Evolutionary conservation across 2,113 vertebrate species (phyloP), one percentile per base, ranked within the genome.

Genomic region (Vicugna pacos): DNA sequence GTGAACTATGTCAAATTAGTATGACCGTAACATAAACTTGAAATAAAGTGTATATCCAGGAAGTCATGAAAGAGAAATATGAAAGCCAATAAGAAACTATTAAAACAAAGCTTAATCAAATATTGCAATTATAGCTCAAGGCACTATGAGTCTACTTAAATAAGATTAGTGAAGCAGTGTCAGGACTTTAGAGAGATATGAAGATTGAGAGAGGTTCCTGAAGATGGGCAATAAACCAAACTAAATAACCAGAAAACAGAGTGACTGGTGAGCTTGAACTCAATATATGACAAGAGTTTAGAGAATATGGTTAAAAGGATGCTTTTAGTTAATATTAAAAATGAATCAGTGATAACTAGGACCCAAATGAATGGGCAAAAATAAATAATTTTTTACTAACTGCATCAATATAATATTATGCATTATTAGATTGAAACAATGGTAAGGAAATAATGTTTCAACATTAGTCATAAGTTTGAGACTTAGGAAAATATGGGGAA

Each of bases 71-170:
- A 69, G 12, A 96, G 50, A 3, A 92, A 69, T 79, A 72, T 16
- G 17, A 86, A 73, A 87, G 60, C 35, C 20, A 77, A 77, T 15
- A 77, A 81, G 46, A 90, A 96, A 64, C 65, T 93, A 85, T 96
- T 75, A 65, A 96, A 96, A 86, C 35, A 73, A 81, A 95, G 15
- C 19, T 83, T 70, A 92, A 90, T 87, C 22, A 96, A 83, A 46
- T 92, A 75, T 62, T 86, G 50, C 30, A 84, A 17, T 79, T 70
- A 64, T 10, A 80, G 58, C 20, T 65, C 70, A 92, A 35, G 15
- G 28, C 42, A 48, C 50, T 56, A 30, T 69, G 32, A 84, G 16
- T 75, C 48, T 42, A 50, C 84, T 75, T 87, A 77, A 89, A 72
- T 80, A 91, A 80, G 77, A 62, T 82, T 89, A 89, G 12, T 32